Conservation (phyloP, 2,113 vertebrate species). For the Eidolon helvum region DNA sequence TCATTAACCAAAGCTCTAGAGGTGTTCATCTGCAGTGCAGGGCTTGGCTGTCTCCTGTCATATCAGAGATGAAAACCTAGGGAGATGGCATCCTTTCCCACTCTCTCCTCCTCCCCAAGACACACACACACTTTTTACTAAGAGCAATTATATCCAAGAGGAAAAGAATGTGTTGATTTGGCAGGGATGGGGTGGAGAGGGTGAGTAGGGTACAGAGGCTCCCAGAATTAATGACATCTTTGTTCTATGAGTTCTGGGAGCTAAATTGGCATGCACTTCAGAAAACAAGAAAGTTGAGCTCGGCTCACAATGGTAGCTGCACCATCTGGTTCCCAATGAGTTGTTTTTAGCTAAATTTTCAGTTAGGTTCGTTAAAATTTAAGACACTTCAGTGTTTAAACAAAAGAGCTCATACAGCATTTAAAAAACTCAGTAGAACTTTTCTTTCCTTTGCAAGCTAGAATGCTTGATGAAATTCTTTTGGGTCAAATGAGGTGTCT, state of each 20-base stretch:
- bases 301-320: constrained; percentile 41
- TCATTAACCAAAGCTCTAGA: background rate
- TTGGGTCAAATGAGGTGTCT: constrained; percentile 37
- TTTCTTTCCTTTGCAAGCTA: constrained; percentile 45
- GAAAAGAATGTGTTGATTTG: background rate
- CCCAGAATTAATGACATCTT: constrained; percentile 62
- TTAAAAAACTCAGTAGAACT: constrained; percentile 45
- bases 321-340: constrained; percentile 70
- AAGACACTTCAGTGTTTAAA: constrained; percentile 62
- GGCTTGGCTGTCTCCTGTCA: background rate
- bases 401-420: constrained; percentile 54
- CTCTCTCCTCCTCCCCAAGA: background rate
- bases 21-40: background rate
- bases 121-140: background rate
- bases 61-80: background rate
- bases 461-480: constrained; percentile 38
- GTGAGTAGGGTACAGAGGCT: constrained; percentile 26
- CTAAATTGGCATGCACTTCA: constrained; percentile 40
- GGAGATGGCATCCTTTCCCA: background rate
- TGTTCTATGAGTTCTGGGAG: constrained; percentile 33
- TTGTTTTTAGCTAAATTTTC: constrained; percentile 72
- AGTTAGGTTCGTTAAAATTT: constrained; percentile 66
- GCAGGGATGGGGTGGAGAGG: background rate
- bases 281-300: constrained; percentile 44
- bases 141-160: background rate